Percentiles rank a stretch among this genome's conserved stretches.
Evolutionary conservation across 1,140 invertebrate genomes (phyloP).

Genomic region (Drosophila navojoa): DNA sequence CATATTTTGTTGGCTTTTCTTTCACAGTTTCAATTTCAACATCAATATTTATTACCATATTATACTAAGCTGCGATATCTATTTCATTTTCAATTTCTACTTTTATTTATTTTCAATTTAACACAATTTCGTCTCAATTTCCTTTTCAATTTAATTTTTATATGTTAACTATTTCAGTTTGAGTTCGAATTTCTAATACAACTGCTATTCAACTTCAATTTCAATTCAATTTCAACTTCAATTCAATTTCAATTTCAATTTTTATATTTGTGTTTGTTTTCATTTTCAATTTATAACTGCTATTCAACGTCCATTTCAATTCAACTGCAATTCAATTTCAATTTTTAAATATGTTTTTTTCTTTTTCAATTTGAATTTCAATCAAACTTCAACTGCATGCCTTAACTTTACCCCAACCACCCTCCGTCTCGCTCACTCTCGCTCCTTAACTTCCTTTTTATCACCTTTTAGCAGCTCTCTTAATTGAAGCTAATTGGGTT

Average conservation of each 20-base stretch:
- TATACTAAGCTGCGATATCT: background rate
- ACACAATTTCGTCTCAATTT: too few relatives aligned
- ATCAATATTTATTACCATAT: background rate
- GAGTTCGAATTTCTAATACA: too few relatives aligned
- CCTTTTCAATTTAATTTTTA: too few relatives aligned
- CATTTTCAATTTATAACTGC: background rate
- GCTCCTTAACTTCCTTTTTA: background rate
- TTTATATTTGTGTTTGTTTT: background rate
- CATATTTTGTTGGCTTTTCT: background rate
- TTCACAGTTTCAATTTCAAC: background rate
- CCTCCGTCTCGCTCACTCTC: background rate
- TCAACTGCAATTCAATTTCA: slow-evolving; percentile 3
- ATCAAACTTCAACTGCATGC: too few relatives aligned
- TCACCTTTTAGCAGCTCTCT: slow-evolving; percentile 34
- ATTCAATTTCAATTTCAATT: slow-evolving; percentile 1
- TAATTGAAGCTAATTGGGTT: slow-evolving; percentile 74
- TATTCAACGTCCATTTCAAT: slow-evolving; percentile 4
- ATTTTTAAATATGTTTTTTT: too few relatives aligned
- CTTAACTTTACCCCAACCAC: background rate
- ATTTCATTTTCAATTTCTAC: too few relatives aligned
- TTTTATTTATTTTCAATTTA: too few relatives aligned
- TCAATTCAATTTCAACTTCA: background rate
- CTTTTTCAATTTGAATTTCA: too few relatives aligned
- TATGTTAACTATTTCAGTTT: too few relatives aligned
- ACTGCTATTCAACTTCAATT: too few relatives aligned